phyloP scores from a whole-genome alignment of 1,140 invertebrate species.

The Pogonomyrmex californicus region DNA sequence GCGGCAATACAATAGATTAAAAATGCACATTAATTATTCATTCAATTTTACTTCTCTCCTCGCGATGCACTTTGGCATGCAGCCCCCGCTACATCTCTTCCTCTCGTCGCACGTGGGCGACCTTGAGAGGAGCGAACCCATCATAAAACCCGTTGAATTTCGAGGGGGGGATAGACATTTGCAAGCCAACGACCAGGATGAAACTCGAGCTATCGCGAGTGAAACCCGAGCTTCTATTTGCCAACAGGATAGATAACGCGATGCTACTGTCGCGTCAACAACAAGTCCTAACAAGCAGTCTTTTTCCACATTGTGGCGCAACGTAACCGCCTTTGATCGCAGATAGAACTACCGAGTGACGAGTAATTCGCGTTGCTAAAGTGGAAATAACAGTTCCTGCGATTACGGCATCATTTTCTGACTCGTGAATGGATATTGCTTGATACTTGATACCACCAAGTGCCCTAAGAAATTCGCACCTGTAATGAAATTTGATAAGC shows the following conservation, averaged over 20 bases:
- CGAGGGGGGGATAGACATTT: constrained; percentile 19
- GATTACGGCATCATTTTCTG: neutral
- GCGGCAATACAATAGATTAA: neutral
- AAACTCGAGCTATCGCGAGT: constrained; percentile 59
- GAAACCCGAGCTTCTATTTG: constrained; percentile 54
- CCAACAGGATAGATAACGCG: constrained; percentile 16
- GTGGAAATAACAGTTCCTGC: neutral
- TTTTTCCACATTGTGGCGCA: constrained; percentile 4
- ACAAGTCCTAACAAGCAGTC: constrained; percentile 17
- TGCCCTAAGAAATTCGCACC: neutral
- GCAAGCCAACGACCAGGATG: constrained; percentile 12
- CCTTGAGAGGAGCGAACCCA: constrained; percentile 42
- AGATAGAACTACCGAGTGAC: neutral
- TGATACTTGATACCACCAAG: constrained; percentile 6
- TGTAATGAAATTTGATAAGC: neutral
- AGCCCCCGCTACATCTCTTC: constrained; percentile 33
- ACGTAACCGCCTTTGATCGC: constrained; percentile 21
- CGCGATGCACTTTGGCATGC: neutral
- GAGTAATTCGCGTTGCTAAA: constrained; percentile 24
- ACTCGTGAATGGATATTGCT: neutral
- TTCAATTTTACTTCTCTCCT: neutral
- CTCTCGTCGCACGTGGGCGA: constrained; percentile 42
- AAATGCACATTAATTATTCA: constrained; percentile 7
- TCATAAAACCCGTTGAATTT: constrained; percentile 57
- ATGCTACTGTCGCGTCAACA: constrained; percentile 38